These are phyloP conservation scores for Ancistrus triradiatus DNA, from an alignment of 2,113 vertebrate genomes.

Conservation along the genomic window DNA sequence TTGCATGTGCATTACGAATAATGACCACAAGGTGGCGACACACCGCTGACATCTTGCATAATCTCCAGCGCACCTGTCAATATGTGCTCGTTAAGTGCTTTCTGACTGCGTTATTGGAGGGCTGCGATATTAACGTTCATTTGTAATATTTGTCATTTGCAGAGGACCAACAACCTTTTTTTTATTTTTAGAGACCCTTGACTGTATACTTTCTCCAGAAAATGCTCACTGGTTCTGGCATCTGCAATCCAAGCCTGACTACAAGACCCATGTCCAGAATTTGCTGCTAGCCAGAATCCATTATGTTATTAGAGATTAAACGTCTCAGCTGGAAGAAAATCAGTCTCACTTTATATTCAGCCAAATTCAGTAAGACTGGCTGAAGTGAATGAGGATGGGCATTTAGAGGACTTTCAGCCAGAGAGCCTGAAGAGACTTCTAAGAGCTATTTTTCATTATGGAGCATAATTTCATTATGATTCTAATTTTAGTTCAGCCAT, in stretches of 20 bases:
- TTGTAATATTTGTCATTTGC: too few relatives aligned
- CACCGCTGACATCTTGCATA: too few relatives aligned
- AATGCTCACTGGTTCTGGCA: too few relatives aligned
- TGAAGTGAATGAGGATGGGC: conserved; percentile 19
- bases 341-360: conserved; percentile 36
- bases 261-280: conserved; percentile 15
- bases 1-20: neutral
- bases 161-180: too few relatives aligned
- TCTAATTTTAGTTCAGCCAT: conserved; percentile 5
- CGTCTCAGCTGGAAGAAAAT: conserved; percentile 25
- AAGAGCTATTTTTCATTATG: conserved; percentile 17
- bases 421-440: conserved; percentile 28
- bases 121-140: too few relatives aligned
- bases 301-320: conserved; percentile 48
- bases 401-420: conserved; percentile 29
- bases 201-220: too few relatives aligned
- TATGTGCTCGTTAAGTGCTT: too few relatives aligned
- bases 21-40: conserved; percentile 32
- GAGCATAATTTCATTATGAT: conserved; percentile 23
- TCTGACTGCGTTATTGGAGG: too few relatives aligned
- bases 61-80: too few relatives aligned
- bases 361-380: conserved; percentile 33
- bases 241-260: too few relatives aligned
- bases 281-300: conserved; percentile 26
- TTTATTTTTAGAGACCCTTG: too few relatives aligned